phyloP scores from a whole-genome alignment of 2,888 invertebrate genomes.

The Subacronicta megacephala region DNA sequence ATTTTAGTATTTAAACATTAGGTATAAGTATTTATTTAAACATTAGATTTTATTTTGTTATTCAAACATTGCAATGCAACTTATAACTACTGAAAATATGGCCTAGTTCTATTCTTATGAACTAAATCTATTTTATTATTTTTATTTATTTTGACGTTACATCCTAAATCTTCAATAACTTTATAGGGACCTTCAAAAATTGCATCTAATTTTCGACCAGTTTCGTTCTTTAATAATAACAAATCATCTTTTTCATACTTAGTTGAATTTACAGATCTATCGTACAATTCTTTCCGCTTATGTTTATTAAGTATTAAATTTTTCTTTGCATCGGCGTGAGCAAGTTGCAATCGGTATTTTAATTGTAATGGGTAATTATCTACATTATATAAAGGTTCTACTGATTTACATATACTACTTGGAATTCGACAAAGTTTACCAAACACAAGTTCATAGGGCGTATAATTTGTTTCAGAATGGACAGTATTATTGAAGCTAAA shows the following conservation, averaged over 20 bases:
- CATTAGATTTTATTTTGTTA: no score
- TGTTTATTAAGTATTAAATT: slow-evolving; percentile 13
- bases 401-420: not conserved
- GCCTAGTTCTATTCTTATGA: no score
- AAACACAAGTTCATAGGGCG: slow-evolving; percentile 13
- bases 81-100: no score
- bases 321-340: slow-evolving; percentile 15
- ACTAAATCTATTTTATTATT: no score
- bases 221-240: no score
- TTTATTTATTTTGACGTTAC: no score
- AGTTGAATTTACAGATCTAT: slow-evolving; percentile 2
- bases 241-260: slow-evolving; percentile 4
- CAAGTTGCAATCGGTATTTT: slow-evolving; percentile 16
- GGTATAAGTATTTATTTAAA: no score
- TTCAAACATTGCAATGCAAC: no score
- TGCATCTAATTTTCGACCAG: no score
- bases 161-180: no score
- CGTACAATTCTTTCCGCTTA: slow-evolving; percentile 4
- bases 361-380: slow-evolving; percentile 17
- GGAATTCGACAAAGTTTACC: slow-evolving; percentile 15
- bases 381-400: slow-evolving; percentile 19
- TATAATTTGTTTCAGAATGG: slow-evolving; percentile 17
- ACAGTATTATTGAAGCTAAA: slow-evolving; percentile 19
- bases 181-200: no score
- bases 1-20: no score